Evolutionary conservation across 2,113 vertebrate genomes (phyloP).

Genomic region (Eulemur macaco): DNA sequence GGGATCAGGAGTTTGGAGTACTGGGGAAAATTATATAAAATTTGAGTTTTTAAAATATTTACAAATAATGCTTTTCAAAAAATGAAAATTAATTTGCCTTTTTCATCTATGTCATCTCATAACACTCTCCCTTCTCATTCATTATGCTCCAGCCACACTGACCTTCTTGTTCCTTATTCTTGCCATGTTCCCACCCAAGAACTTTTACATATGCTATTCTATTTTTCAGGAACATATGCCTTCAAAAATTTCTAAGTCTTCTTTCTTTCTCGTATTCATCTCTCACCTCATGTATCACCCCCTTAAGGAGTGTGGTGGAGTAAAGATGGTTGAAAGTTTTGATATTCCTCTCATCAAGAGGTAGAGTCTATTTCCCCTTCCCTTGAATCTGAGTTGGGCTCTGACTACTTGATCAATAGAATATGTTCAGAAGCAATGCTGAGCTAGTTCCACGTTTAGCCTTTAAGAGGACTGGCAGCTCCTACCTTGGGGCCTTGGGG

Average conservation of each 20-base stretch:
- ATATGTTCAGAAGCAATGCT: neutral
- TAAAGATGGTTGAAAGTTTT: conserved; percentile 13
- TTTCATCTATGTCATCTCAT: neutral
- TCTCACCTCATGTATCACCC: neutral
- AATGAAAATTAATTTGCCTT: neutral
- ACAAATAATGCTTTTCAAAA: neutral
- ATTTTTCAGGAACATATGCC: neutral
- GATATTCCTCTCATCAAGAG: neutral
- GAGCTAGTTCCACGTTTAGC: neutral
- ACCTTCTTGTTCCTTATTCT: neutral
- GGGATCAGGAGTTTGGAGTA: neutral
- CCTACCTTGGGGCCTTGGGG: neutral
- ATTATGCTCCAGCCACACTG: neutral
- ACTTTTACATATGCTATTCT: neutral
- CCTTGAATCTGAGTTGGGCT: neutral
- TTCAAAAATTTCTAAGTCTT: neutral
- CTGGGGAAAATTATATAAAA: neutral
- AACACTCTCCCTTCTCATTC: neutral
- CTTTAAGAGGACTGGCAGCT: neutral
- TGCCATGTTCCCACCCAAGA: neutral
- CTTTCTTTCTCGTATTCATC: neutral
- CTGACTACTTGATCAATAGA: neutral
- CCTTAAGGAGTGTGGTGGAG: neutral
- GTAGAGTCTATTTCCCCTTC: neutral
- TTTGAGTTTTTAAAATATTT: neutral